Conservation (phyloP, 64 coral and sea anemone genomes). For the Actinia equina region DNA sequence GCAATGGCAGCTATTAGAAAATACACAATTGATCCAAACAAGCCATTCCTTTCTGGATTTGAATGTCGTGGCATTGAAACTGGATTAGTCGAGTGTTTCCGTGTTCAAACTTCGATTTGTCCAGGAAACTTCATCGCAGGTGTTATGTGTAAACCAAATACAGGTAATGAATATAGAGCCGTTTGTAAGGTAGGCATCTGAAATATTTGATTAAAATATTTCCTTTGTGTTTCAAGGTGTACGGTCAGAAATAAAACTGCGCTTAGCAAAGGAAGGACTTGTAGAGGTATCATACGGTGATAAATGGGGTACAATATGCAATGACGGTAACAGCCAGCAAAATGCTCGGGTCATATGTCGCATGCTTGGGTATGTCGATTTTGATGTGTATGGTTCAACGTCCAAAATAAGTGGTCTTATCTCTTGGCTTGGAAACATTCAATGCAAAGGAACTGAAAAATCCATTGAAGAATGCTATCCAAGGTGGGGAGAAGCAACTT, state of each 20-base stretch:
- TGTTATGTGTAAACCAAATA: not conserved
- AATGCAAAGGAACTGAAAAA: not conserved
- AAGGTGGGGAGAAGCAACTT: not conserved
- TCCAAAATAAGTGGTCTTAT: not conserved
- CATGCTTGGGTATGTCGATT: slow-evolving; percentile 5
- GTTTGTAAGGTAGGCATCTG: not conserved
- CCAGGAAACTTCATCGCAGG: not conserved
- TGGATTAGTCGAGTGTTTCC: not conserved
- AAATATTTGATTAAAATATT: not conserved
- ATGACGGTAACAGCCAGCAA: not conserved
- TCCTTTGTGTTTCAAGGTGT: not conserved
- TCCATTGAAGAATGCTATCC: not conserved
- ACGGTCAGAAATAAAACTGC: not conserved
- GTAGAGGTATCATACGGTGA: not conserved
- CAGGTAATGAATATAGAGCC: not conserved
- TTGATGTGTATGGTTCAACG: not conserved
- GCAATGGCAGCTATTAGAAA: not conserved
- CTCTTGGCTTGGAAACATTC: not conserved
- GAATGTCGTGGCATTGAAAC: not conserved
- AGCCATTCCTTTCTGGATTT: not conserved
- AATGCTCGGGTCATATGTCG: not conserved
- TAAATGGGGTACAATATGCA: not conserved
- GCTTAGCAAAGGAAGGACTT: not conserved
- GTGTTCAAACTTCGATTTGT: not conserved
- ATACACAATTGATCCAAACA: not conserved